Evolutionary conservation across 2,797 vertebrate genomes (phyloP), one percentile per base, ranked within the genome.

Genomic region (Myotis daubentonii): DNA sequence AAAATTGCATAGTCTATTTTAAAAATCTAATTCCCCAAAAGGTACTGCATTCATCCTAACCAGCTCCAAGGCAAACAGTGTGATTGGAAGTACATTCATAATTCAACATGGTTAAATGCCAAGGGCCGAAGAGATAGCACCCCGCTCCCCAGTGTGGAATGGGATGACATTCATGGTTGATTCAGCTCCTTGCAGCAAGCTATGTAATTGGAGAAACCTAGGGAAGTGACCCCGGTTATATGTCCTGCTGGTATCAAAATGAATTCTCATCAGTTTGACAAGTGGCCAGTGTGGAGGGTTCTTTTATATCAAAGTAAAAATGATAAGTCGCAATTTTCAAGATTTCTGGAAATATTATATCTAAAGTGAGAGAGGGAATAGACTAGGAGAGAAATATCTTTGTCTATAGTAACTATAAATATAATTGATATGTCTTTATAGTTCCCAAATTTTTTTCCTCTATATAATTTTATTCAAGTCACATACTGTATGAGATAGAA

Each of bases 31-130:
- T 97, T 97, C 87, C 70, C 74, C 71, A 0, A 91, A 97, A 95
- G 70, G 65, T 97, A 72, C 66, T 65, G 33, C 94, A 97, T 97
- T 98, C 97, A 98, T 98, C 92, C 93, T 98, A 97, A 93, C 87
- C 93, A 91, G 95, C 98, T 98, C 83, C 95, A 97, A 98, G 97
- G 98, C 97, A 98, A 98, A 97, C 95, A 97, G 94, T 95, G 91
- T 97, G 97, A 98, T 97, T 97, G 97, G 97, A 97, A 97, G 86
- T 95, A 97, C 97, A 98, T 98, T 98, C 98, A 98, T 98, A 98
- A 98, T 98, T 98, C 98, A 98, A 88, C 96, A 93, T 97, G 89
- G 98, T 98, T 98, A 98, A 98, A 98, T 98, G 98, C 97, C 98
- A 98, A 96, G 93, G 97, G 97, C 97, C 19, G 2, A 91, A 96